phyloP scores from a whole-genome alignment of 2,888 invertebrate genomes.

The Gastracanthus pulcherrimus region DNA sequence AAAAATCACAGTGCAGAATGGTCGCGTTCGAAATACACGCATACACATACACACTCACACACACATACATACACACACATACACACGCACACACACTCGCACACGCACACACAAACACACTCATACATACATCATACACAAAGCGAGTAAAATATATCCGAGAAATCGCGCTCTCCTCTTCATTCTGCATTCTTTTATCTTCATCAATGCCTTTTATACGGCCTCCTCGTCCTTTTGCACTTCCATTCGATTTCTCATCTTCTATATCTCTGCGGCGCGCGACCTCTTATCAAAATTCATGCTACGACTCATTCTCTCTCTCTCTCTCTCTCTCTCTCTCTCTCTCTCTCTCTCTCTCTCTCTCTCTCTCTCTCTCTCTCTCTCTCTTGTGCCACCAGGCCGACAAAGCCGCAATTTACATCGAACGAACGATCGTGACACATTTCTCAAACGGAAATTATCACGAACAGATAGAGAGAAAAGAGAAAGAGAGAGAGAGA shows the following conservation, averaged over 20 bases:
- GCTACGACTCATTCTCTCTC: conserved; percentile 21
- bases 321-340: not conserved
- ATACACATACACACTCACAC: no score
- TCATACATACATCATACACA: no score
- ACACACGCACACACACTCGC: no score
- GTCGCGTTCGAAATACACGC: not conserved
- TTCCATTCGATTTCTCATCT: conserved; percentile 41
- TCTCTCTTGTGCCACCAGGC: not conserved
- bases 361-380: not conserved
- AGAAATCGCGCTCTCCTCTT: not conserved
- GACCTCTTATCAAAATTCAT: conserved; percentile 49
- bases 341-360: no score
- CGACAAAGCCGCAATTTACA: conserved; percentile 52
- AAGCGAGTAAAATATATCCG: conserved; percentile 5
- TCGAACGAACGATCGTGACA: conserved; percentile 49
- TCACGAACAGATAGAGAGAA: no score
- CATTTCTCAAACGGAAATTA: conserved; percentile 56
- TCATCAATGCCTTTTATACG: conserved; percentile 36
- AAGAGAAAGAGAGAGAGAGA: no score
- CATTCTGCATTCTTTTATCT: conserved; percentile 37
- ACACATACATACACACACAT: no score
- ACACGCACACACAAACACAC: no score
- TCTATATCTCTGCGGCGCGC: not conserved
- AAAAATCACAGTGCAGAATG: not conserved
- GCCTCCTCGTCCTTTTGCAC: not conserved